Base-by-base conservation (phyloP, 2,113 vertebrate species). In the Bujurquina vittata region DNA sequence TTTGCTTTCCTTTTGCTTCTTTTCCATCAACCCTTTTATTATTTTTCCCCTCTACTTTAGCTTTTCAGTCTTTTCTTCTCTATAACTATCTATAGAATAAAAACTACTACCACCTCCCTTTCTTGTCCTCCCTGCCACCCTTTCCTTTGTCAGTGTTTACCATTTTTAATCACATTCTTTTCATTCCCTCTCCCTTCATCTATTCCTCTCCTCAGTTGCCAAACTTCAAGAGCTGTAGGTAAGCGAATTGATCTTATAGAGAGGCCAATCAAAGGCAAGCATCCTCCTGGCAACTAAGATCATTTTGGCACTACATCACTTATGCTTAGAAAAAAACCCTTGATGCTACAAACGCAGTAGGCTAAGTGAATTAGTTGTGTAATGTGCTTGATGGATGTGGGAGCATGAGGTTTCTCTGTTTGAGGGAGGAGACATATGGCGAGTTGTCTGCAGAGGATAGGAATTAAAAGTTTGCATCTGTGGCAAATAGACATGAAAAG, bases 211-310 rank as follows among this genome's bases (percentile, higher is more conserved):
- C 29, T 65, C 59, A 15, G 56, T 73, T 3, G 10, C 54, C 46
- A 84, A 78, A 31, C 76, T 78, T 82, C 52, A 69, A 74, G 58
- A 56, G 58, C 65, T 23, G 61, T 15, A 89, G 86, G 84, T 90
- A 83, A 88, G 89, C 35, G 7, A 82, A 88, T 69, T 59, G 40
- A 87, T 87, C 83, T 86, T 7, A 2, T 29, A 23, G 78, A 78
- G 87, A 83, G 59, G 73, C 82, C 87, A 91, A 91, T 91, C 85
- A 88, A 85, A 91, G 83, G 54, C 37, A 40, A 87, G 84, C 73
- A 31, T 81, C 83, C 72, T 84, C 59, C 81, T 88, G 80, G 90
- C 81, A 90, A 56, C 63, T 4, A n/a, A 75, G 26, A 22, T 75
- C 37, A 31, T 79, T 81, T 73, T 91, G 92, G 86, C 87, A 83